Base-by-base conservation (phyloP, 2,888 invertebrate species). In the Spicauda simplicius region DNA sequence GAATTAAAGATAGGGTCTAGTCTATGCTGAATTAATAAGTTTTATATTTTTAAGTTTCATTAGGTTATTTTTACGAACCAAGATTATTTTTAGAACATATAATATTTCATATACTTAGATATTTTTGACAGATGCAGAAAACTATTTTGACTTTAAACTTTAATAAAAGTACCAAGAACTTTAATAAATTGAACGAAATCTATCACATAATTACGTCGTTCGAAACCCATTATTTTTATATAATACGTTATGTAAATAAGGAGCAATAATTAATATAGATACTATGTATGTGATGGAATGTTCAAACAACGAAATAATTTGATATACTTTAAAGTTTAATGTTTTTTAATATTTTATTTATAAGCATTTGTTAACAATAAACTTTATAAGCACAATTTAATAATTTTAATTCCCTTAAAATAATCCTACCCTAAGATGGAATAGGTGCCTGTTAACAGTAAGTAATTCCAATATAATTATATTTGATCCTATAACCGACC, bases 1-100 rank as follows among this genome's bases (percentile, higher is more conserved):
- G 62, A 64, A 71, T 71, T 73, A 73, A 71, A 68, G 60, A 70
- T 71, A 70, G 70, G 69, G 50, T 76, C 76, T 77, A 77, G 77
- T 77, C 76, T 74, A 55, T 56, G 50, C 52, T 62, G 57, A 60
- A 53, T 62, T 63, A 53, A 60, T 55, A 53, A 7, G 14, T 3
- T 33, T 33, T 33, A 25, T 41, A 41, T 41, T 41, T 41, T 41
- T 41, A 41, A 41, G 41, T 10, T 41, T 41, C 10, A 2, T 41
- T 14, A 11, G 14, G 10, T 0, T 41, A 41, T 41, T 2, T 2
- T 33, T 10, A 33, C 33, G 33, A 33, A 33, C 14, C 41, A 41
- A 1, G 12, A 41, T 14, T 5, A 41, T 14, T 7, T 41, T 41
- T 25, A 25, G 25, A 25, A 4, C 41, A 10, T 33, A 10, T 6